Percentiles rank a stretch among this genome's conserved stretches.
Evolutionary conservation across 2,797 vertebrate genomes (phyloP).

Genomic region (Sebastes jordani): DNA sequence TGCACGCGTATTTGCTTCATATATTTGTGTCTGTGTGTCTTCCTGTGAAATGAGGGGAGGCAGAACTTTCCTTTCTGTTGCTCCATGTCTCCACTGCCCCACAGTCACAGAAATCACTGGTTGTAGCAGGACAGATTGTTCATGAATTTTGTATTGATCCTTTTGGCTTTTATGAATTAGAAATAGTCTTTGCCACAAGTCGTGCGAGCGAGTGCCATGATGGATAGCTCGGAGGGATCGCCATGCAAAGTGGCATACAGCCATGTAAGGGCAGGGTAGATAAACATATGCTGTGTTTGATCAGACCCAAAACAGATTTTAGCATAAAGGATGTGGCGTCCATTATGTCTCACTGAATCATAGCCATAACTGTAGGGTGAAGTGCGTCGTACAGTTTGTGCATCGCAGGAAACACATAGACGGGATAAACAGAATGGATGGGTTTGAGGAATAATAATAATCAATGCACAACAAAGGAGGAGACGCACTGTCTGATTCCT

Average conservation of each 20-base stretch:
- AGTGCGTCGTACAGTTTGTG: background rate
- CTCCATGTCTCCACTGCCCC: conserved; percentile 78
- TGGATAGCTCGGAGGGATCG: conserved; percentile 77
- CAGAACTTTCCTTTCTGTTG: conserved; percentile 77
- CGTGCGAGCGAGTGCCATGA: conserved; percentile 50
- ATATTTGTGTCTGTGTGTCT: conserved; percentile 32
- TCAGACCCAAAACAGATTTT: conserved; percentile 66
- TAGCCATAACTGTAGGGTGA: conserved; percentile 11
- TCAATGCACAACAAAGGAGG: conserved; percentile 64
- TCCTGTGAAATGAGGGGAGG: conserved; percentile 60
- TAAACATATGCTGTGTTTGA: conserved; percentile 82
- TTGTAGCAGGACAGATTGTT: conserved; percentile 86
- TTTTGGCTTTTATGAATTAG: conserved; percentile 90
- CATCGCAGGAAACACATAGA: conserved; percentile 37
- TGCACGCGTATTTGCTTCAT: background rate
- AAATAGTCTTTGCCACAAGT: conserved; percentile 81
- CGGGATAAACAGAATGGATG: conserved; percentile 31
- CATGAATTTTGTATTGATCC: conserved; percentile 87
- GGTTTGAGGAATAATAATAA: conserved; percentile 46
- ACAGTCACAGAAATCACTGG: conserved; percentile 81
- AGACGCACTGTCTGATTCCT: conserved; percentile 63
- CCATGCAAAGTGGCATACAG: conserved; percentile 72
- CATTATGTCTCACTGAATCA: conserved; percentile 36
- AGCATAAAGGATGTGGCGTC: conserved; percentile 62
- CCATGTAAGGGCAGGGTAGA: conserved; percentile 77